Conservation (phyloP, 2,797 vertebrate species). For the Smutsia temminckii region DNA sequence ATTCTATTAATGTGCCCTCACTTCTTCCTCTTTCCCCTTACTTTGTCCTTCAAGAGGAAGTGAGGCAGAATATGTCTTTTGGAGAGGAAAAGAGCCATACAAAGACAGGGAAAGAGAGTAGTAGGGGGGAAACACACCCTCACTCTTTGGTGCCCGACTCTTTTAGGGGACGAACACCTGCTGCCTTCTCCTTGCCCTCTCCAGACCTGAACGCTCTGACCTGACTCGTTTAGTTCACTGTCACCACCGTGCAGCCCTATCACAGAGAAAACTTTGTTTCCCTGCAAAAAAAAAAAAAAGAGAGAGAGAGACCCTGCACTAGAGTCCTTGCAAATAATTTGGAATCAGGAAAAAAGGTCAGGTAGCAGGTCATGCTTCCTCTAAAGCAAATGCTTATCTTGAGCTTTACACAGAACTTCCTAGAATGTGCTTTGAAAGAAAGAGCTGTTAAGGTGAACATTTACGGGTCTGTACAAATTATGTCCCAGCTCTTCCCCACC, state of each 20-base stretch:
- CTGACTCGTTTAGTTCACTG: background rate
- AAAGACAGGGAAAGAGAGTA: background rate
- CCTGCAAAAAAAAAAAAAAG: too few species aligned
- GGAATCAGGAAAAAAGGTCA: background rate
- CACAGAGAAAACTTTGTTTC: background rate
- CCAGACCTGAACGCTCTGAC: background rate
- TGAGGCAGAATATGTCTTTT: background rate
- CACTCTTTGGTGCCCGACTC: background rate
- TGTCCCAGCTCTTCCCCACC: background rate
- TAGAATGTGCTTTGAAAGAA: background rate
- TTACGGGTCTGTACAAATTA: background rate
- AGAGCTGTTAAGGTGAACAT: background rate
- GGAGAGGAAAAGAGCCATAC: background rate
- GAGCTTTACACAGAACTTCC: background rate
- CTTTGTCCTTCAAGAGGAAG: background rate
- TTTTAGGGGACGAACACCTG: background rate
- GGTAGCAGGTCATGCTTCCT: background rate
- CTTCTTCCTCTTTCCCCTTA: background rate
- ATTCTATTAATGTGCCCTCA: background rate
- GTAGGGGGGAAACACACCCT: background rate
- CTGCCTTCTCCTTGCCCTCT: accelerated
- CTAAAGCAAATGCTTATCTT: background rate
- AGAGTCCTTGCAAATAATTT: background rate
- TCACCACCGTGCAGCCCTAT: background rate
- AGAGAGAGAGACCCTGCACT: too few species aligned